Base-by-base conservation (phyloP, 2,888 invertebrate species). In the Vesta saturnalis region DNA sequence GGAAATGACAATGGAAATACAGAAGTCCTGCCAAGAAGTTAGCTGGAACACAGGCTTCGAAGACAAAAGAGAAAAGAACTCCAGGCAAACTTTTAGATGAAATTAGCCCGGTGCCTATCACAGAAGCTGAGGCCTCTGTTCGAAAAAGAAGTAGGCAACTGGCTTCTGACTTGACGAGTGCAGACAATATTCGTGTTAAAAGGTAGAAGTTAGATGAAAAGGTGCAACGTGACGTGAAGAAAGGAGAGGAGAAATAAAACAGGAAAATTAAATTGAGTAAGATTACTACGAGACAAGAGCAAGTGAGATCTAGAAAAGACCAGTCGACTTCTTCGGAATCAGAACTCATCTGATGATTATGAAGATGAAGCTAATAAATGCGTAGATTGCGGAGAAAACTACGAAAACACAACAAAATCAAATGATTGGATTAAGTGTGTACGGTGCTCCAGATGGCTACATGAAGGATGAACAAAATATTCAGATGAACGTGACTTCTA, bases 391-490 rank as follows among this genome's bases (percentile, higher is more conserved):
- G 21, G 3, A 21, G 19, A 18, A 19, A 21, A 8, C 10, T 52
- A 52, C 6, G 10, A 19, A 21, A 5, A 21, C 4, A 39, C 39
- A 21, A 16, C 47, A 49, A 18, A 49, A 18, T 49, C 47, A 49
- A 15, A 49, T 16, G 47, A 49, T 15, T 49, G 14, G 47, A 49
- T 49, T 49, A 15, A 8, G 47, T 49, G 47, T 18, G 15, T 49
- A 10, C 47, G 15, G 47, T 49, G 47, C 18, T 16, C 3, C 18
- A 49, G 15, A 10, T 18, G 47, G 47, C 47, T 49, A 49, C 47
- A 49, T 15, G 47, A 49, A 18, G 47, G 18, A 18, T 49, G 47
- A 8, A 49, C 47, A 18, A 49, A 49, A 49, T 49, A 49, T 49
- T 15, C 15, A 49, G 18, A 49, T 49, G n/a, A n/a, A n/a, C n/a